phyloP scores from a whole-genome alignment of 2,113 vertebrate genomes.

The Odontesthes bonariensis region DNA sequence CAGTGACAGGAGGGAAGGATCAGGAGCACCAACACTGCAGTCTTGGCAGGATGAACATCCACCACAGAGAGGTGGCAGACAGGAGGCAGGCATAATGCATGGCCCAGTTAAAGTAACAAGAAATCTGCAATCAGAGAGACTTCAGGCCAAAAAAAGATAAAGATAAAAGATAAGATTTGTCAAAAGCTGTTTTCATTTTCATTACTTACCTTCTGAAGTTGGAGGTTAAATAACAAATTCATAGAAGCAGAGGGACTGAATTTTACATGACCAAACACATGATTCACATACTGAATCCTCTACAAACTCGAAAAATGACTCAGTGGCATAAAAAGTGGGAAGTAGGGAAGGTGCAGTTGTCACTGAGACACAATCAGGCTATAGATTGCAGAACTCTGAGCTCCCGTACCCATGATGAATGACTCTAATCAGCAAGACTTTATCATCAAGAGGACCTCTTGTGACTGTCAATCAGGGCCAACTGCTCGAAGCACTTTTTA shows the following conservation, averaged over 20 bases:
- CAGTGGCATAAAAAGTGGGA: slow-evolving; percentile 17
- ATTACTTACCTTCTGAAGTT: neutral
- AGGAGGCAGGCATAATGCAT: slow-evolving; percentile 14
- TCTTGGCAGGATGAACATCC: slow-evolving; percentile 40
- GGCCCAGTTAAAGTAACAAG: slow-evolving; percentile 12
- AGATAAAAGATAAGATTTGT: neutral
- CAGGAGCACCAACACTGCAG: slow-evolving; percentile 36
- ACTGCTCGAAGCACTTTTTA: slow-evolving; percentile 4
- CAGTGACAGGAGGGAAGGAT: slow-evolving; percentile 24
- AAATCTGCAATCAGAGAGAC: slow-evolving; percentile 1
- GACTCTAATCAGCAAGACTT: slow-evolving; percentile 65
- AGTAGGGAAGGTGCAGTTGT: slow-evolving; percentile 54
- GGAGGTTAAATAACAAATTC: slow-evolving; percentile 1
- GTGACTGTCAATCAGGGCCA: slow-evolving; percentile 50
- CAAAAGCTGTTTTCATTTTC: slow-evolving; percentile 13
- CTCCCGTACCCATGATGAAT: slow-evolving; percentile 57
- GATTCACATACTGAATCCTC: neutral
- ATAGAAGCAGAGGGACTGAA: neutral
- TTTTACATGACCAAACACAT: no score
- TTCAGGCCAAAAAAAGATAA: slow-evolving; percentile 27
- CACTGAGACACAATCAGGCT: slow-evolving; percentile 61
- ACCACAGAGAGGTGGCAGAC: slow-evolving; percentile 44
- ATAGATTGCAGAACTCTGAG: slow-evolving; percentile 65
- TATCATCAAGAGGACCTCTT: slow-evolving; percentile 38
- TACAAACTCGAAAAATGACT: slow-evolving; percentile 11